Evolutionary conservation across 2,888 invertebrate genomes (phyloP).

Genomic region (Folsomia manolachei): DNA sequence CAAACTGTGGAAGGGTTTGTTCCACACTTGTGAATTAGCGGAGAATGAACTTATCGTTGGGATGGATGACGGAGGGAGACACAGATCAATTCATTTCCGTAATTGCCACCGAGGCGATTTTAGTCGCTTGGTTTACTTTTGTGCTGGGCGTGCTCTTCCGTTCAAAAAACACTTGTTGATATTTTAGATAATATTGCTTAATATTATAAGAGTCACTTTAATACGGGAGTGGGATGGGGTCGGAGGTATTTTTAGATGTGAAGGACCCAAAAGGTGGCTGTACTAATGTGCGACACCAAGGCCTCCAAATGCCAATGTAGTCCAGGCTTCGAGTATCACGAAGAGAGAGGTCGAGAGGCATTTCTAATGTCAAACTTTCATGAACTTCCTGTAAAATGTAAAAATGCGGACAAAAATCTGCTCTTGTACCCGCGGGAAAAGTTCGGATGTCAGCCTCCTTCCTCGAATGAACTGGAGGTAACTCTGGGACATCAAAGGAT

Average conservation of each 20-base stretch:
- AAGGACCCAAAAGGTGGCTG: neutral
- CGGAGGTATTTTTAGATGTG: too few relatives aligned
- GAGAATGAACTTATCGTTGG: neutral
- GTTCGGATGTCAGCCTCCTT: too few relatives aligned
- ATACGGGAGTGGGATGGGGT: too few relatives aligned
- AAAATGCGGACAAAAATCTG: too few relatives aligned
- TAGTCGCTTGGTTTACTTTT: neutral
- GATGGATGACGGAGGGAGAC: neutral
- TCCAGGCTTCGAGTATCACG: conserved; percentile 1
- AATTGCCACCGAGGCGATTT: conserved; percentile 6
- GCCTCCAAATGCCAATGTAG: neutral
- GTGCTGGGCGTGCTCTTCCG: conserved; percentile 5
- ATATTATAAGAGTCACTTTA: too few relatives aligned
- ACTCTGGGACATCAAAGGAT: too few relatives aligned
- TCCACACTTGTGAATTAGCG: neutral
- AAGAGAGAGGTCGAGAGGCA: neutral
- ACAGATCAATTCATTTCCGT: conserved; percentile 11
- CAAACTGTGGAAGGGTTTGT: neutral
- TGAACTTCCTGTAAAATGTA: too few relatives aligned
- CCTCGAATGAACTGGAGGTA: too few relatives aligned
- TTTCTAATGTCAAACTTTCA: too few relatives aligned
- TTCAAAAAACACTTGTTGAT: neutral
- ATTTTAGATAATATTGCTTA: too few relatives aligned
- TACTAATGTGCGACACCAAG: neutral
- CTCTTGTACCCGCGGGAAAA: too few relatives aligned